Conservation (phyloP, 1,140 invertebrate genomes). For the Agraylea sexmaculata region DNA sequence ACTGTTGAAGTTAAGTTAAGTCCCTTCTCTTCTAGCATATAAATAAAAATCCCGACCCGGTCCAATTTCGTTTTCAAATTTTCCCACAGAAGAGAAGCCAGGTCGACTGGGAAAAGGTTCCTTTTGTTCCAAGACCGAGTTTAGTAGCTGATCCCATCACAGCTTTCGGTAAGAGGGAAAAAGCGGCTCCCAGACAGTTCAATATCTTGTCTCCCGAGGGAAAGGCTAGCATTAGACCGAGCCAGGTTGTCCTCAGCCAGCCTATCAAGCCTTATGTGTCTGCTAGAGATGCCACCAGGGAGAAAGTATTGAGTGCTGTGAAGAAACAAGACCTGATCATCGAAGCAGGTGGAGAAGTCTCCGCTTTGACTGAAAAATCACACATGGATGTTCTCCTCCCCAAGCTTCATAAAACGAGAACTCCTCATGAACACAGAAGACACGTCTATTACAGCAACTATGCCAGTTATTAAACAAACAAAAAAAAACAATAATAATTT, state of each 20-base stretch:
- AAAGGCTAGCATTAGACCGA: slow-evolving; percentile 42
- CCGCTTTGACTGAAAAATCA: slow-evolving; percentile 42
- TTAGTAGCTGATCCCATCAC: slow-evolving; percentile 69
- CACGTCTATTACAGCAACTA: slow-evolving; percentile 42
- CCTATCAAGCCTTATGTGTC: slow-evolving; percentile 51
- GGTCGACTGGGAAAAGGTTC: slow-evolving; percentile 75
- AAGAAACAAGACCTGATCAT: slow-evolving; percentile 41
- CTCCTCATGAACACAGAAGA: slow-evolving; percentile 34
- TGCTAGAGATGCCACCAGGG: slow-evolving; percentile 46
- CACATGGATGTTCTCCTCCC: slow-evolving; percentile 50
- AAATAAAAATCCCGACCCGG: too few relatives aligned
- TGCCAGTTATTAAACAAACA: slow-evolving; percentile 30
- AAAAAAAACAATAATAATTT: slow-evolving; percentile 4
- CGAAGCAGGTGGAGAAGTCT: slow-evolving; percentile 38
- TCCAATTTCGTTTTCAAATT: too few relatives aligned
- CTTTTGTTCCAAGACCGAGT: slow-evolving; percentile 67
- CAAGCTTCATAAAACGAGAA: slow-evolving; percentile 41
- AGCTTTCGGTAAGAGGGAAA: slow-evolving; percentile 56
- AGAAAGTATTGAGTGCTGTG: slow-evolving; percentile 43
- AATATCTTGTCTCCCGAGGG: slow-evolving; percentile 34
- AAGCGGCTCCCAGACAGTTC: slow-evolving; percentile 29
- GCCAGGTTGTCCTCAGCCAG: slow-evolving; percentile 40
- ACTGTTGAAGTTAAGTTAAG: too few relatives aligned
- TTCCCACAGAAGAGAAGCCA: slow-evolving; percentile 58
- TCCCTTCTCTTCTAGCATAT: too few relatives aligned